Percentiles rank a stretch among this genome's conserved stretches.
phyloP scores from a whole-genome alignment of 2,113 vertebrate genomes.

The Trinectes maculatus region DNA sequence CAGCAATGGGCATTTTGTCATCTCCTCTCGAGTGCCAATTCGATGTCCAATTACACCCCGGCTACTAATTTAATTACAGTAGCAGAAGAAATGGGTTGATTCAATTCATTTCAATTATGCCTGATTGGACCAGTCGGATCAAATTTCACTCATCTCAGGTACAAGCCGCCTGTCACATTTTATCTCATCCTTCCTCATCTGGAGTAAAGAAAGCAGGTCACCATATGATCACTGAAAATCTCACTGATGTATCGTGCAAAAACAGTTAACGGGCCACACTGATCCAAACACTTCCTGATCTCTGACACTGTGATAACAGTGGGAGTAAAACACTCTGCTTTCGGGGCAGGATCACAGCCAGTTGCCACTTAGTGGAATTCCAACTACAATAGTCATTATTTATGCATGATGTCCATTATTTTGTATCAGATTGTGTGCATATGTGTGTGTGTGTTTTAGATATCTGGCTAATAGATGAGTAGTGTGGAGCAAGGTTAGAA shows the following conservation, averaged over 20 bases:
- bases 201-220: constrained; percentile 23
- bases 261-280: constrained; percentile 16
- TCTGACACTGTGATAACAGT: constrained; percentile 46
- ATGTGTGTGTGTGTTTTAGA: constrained; percentile 40
- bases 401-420: constrained; percentile 72
- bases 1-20: constrained; percentile 72
- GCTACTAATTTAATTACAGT: constrained; percentile 79
- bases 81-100: constrained; percentile 76
- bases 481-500: neutral
- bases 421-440: constrained; percentile 55
- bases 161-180: constrained; percentile 57
- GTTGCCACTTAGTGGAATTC: constrained; percentile 65
- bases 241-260: constrained; percentile 23
- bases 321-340: constrained; percentile 55
- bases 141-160: constrained; percentile 76
- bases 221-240: constrained; percentile 51
- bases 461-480: constrained; percentile 22
- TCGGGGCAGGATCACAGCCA: constrained; percentile 61
- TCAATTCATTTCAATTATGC: constrained; percentile 78
- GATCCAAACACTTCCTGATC: constrained; percentile 47
- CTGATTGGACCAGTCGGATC: constrained; percentile 70
- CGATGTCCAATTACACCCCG: constrained; percentile 70
- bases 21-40: constrained; percentile 71
- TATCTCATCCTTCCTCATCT: constrained; percentile 27
- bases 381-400: constrained; percentile 67